A percentile compares a stretch with the other conserved stretches of the same genome.
Conservation (phyloP, 1,140 invertebrate species). For the Episyrphus balteatus region DNA sequence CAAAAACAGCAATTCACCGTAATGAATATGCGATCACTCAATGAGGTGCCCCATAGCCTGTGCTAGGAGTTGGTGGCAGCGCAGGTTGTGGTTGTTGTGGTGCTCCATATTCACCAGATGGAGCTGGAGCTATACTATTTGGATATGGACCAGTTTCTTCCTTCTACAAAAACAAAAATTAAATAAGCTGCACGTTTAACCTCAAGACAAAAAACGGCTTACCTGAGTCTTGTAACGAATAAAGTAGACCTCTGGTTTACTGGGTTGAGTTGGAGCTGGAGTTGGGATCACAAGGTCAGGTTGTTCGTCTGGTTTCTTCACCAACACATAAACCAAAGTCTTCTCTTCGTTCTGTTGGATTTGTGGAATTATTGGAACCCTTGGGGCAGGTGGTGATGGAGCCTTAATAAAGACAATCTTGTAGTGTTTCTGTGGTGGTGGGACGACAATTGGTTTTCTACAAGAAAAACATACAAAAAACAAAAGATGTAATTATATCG, state of each 20-base stretch:
- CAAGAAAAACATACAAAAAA: constrained; percentile 2
- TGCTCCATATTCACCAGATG: constrained; percentile 39
- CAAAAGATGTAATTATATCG: constrained; percentile 1
- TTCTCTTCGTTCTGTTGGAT: constrained; percentile 75
- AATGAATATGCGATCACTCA: constrained; percentile 14
- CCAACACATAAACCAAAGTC: constrained; percentile 78
- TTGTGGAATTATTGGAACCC: constrained; percentile 59
- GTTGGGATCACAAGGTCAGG: constrained; percentile 67
- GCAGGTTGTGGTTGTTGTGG: constrained; percentile 33
- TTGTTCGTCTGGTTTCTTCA: constrained; percentile 75
- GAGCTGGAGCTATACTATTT: constrained; percentile 38
- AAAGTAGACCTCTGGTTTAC: constrained; percentile 79
- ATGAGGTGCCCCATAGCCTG: constrained; percentile 32
- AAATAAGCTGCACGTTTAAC: constrained; percentile 1
- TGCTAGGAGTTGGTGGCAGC: constrained; percentile 30
- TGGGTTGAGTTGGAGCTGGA: constrained; percentile 65
- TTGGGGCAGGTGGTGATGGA: constrained; percentile 65
- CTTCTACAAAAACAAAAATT: constrained; percentile 14
- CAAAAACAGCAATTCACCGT: too few species aligned
- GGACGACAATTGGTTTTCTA: constrained; percentile 47
- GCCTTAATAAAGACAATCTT: constrained; percentile 85
- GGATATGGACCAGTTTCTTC: constrained; percentile 40
- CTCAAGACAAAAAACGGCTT: constrained; percentile 32
- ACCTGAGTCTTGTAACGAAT: constrained; percentile 71
- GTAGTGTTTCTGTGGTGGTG: constrained; percentile 75